A percentile compares a stretch with the other conserved stretches of the same genome.
These are phyloP conservation scores for Selenia dentaria DNA, from an alignment of 2,888 invertebrate genomes.

Conservation along the genomic window DNA sequence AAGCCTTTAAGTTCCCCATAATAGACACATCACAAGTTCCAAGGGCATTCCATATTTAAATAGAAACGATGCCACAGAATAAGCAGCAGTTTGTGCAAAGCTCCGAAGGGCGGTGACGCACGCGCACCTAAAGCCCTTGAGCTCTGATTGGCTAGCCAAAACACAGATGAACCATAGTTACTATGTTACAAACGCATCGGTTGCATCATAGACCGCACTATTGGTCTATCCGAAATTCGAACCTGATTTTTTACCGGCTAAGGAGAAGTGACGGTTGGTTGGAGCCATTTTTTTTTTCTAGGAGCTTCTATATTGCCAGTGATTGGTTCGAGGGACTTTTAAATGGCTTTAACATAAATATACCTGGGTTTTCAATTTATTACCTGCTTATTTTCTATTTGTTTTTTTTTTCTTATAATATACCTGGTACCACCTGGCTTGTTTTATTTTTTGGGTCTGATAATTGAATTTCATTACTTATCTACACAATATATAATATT, in stretches of 20 bases:
- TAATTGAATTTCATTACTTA: too few species aligned
- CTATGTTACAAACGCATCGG: slow-evolving; percentile 36
- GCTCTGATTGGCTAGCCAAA: slow-evolving; percentile 38
- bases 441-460: too few species aligned
- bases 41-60: slow-evolving; percentile 16
- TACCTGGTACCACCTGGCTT: too few species aligned
- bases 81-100: background rate
- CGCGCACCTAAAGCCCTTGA: slow-evolving; percentile 28
- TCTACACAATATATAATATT: too few species aligned
- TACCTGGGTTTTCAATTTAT: background rate
- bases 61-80: slow-evolving; percentile 1
- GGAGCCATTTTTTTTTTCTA: slow-evolving; percentile 20
- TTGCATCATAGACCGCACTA: slow-evolving; percentile 46
- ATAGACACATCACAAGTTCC: background rate
- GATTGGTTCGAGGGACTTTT: slow-evolving; percentile 3
- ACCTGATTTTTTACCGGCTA: slow-evolving; percentile 27
- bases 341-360: background rate
- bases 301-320: slow-evolving; percentile 2
- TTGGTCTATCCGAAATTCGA: slow-evolving; percentile 49
- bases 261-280: slow-evolving; percentile 27
- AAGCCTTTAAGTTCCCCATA: too few species aligned
- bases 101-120: slow-evolving; percentile 37
- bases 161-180: background rate
- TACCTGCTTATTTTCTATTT: too few species aligned
- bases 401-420: too few species aligned